Conservation (phyloP, 2,113 vertebrate species). For the Mobula hypostoma region DNA sequence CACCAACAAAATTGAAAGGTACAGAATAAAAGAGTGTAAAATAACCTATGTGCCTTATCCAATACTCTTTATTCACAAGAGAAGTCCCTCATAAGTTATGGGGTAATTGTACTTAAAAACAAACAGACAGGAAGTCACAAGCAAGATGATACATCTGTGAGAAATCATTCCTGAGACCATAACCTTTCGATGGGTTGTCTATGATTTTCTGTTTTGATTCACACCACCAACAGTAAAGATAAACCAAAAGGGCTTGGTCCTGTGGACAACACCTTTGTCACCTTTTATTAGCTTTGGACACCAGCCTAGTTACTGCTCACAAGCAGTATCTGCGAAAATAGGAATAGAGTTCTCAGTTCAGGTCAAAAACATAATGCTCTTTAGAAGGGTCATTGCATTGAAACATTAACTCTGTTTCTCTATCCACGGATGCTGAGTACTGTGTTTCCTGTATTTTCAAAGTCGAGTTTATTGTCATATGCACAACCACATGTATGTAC, state of each 20-base stretch:
- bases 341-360: too few species aligned
- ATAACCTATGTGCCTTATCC: neutral
- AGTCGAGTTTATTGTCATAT: too few species aligned
- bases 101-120: neutral
- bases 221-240: neutral
- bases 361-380: too few species aligned
- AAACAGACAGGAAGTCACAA: neutral
- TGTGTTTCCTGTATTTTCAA: too few species aligned
- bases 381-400: too few species aligned
- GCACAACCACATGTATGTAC: too few species aligned
- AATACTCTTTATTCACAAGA: neutral
- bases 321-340: too few species aligned
- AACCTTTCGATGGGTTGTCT: neutral
- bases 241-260: neutral
- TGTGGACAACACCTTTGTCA: neutral
- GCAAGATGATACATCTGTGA: neutral
- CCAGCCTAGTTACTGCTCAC: too few species aligned
- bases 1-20: neutral
- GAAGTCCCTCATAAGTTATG: constrained; percentile 13
- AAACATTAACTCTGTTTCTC: too few species aligned
- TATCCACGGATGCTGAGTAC: too few species aligned
- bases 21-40: neutral
- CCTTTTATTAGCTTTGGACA: neutral
- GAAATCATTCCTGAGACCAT: too few species aligned
- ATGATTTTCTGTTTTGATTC: neutral